A percentile compares a stretch with the other conserved stretches of the same genome.
These are phyloP conservation scores for Pharmacophagus antenor DNA, from an alignment of 2,888 invertebrate genomes.

Conservation along the genomic window DNA sequence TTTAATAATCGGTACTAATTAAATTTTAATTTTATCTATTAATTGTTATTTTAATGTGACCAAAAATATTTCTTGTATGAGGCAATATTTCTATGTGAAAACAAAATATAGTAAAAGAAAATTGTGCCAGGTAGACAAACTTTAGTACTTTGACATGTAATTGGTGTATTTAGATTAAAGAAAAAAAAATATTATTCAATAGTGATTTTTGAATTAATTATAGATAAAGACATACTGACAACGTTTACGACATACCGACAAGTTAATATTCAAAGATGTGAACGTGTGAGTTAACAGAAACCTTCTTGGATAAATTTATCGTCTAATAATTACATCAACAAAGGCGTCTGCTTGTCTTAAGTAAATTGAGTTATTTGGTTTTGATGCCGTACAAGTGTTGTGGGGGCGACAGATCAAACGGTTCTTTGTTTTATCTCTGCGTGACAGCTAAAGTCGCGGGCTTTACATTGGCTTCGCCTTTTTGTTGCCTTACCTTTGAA, in stretches of 20 bases:
- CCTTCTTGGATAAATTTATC: slow-evolving; percentile 15
- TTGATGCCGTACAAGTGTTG: slow-evolving; percentile 43
- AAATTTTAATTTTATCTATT: too few species aligned
- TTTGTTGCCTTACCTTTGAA: slow-evolving; percentile 31
- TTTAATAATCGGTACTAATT: too few species aligned
- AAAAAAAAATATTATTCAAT: too few species aligned
- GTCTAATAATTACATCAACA: slow-evolving; percentile 56
- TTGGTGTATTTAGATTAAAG: too few species aligned
- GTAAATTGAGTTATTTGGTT: slow-evolving; percentile 53
- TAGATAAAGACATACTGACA: not conserved
- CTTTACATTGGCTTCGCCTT: slow-evolving; percentile 36
- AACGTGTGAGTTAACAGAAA: slow-evolving; percentile 8
- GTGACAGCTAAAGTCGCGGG: slow-evolving; percentile 35
- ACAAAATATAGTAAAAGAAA: too few species aligned
- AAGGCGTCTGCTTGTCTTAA: slow-evolving; percentile 60
- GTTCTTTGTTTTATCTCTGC: slow-evolving; percentile 64
- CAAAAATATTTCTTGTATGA: too few species aligned
- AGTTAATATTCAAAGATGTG: not conserved
- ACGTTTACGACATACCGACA: not conserved
- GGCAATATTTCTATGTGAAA: too few species aligned
- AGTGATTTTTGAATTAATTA: too few species aligned
- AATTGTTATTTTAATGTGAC: too few species aligned
- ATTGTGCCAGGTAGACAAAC: too few species aligned
- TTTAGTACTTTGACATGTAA: too few species aligned
- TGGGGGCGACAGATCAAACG: slow-evolving; percentile 59